phyloP scores from a whole-genome alignment of 53 echinoderm and acorn worm species.

The Apostichopus leukothele region DNA sequence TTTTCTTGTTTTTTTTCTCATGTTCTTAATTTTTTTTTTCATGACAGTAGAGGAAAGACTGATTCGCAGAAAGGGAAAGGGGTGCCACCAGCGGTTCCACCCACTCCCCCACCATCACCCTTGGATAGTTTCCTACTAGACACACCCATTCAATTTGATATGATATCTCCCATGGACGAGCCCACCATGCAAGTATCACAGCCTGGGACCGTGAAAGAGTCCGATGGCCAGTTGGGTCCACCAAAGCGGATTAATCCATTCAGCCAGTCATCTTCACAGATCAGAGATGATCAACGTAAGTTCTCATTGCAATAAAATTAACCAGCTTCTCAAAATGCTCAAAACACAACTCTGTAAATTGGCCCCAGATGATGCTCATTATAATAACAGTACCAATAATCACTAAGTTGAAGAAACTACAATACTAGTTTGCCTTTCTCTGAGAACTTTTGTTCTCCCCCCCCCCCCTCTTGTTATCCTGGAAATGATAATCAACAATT shows the following conservation, averaged over 20 bases:
- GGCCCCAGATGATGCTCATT: too few relatives aligned
- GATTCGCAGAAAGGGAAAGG: constrained; percentile 36
- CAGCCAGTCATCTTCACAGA: constrained; percentile 63
- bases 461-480: too few relatives aligned
- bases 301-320: background rate
- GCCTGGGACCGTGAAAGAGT: constrained; percentile 53
- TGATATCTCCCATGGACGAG: constrained; percentile 76
- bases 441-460: too few relatives aligned
- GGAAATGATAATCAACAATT: too few relatives aligned
- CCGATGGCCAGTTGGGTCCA: constrained; percentile 54
- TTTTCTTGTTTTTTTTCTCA: too few relatives aligned
- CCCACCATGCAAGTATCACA: constrained; percentile 48
- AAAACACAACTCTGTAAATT: too few relatives aligned
- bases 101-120: constrained; percentile 83
- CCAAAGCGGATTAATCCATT: constrained; percentile 85
- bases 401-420: too few relatives aligned
- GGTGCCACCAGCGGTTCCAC: constrained; percentile 32
- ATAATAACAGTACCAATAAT: too few relatives aligned
- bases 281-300: constrained; percentile 70
- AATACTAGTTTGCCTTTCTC: too few relatives aligned
- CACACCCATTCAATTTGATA: constrained; percentile 91
- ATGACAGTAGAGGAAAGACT: constrained; percentile 3
- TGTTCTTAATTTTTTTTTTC: background rate
- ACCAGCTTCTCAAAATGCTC: too few relatives aligned
- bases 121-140: constrained; percentile 74